Percentiles rank a stretch among this genome's conserved stretches.
Evolutionary conservation across 2,888 invertebrate genomes (phyloP).

Genomic region (Platerodrilus igneus): DNA sequence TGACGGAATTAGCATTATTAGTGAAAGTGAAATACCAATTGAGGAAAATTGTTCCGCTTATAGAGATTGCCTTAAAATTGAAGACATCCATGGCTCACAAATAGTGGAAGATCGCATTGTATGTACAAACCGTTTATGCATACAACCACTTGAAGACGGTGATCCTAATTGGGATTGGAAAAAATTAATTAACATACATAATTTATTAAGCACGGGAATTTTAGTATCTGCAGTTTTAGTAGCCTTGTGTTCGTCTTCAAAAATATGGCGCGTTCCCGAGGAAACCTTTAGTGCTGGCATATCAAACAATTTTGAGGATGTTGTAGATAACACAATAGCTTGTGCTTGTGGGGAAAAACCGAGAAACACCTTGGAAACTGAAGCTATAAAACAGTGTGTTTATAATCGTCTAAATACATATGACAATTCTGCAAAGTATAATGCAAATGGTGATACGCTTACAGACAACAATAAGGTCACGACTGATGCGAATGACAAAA

Average conservation of each 20-base stretch:
- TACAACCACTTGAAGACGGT: not conserved
- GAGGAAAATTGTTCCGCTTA: conserved; percentile 7
- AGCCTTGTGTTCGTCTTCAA: too few species aligned
- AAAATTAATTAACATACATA: conserved; percentile 2
- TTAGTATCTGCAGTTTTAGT: conserved; percentile 11
- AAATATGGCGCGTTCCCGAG: too few species aligned
- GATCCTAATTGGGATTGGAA: not conserved
- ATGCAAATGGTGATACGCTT: too few species aligned
- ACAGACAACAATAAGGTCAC: too few species aligned
- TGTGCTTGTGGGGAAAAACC: too few species aligned
- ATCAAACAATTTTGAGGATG: conserved; percentile 7
- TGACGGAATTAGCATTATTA: conserved; percentile 30
- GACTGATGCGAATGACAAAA: too few species aligned
- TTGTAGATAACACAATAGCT: conserved; percentile 13
- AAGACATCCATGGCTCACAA: not conserved
- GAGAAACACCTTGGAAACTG: too few species aligned
- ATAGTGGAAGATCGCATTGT: not conserved
- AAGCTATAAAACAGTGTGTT: too few species aligned
- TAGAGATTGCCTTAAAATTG: not conserved
- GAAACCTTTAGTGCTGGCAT: not conserved
- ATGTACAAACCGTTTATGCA: not conserved
- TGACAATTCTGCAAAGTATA: too few species aligned
- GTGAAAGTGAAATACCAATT: conserved; percentile 25
- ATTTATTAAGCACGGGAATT: conserved; percentile 10
- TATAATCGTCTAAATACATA: too few species aligned